phyloP scores from a whole-genome alignment of 2,113 vertebrate species.

The Odontesthes bonariensis region DNA sequence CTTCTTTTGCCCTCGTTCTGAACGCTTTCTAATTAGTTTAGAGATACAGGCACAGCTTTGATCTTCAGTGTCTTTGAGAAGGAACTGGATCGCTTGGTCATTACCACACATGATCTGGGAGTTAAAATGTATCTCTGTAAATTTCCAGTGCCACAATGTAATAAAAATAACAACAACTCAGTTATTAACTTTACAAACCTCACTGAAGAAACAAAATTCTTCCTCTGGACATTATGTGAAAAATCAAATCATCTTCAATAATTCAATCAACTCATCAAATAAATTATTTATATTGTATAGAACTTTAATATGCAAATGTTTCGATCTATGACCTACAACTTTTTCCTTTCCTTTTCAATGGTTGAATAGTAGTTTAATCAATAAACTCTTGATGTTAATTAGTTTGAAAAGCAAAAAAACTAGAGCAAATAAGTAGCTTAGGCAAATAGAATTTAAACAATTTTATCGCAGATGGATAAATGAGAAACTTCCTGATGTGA shows the following conservation, averaged over 20 bases:
- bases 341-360: slow-evolving; percentile 17
- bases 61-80: slow-evolving; percentile 67
- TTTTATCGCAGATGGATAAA: slow-evolving; percentile 62
- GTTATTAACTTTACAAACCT: slow-evolving; percentile 53
- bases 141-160: slow-evolving; percentile 49
- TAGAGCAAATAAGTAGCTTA: slow-evolving; percentile 35
- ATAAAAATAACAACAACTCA: slow-evolving; percentile 45
- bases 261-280: slow-evolving; percentile 30
- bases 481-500: slow-evolving; percentile 67
- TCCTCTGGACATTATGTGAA: slow-evolving; percentile 31
- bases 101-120: slow-evolving; percentile 47
- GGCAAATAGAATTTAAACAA: slow-evolving; percentile 71
- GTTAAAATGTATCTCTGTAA: slow-evolving; percentile 63
- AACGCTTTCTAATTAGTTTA: slow-evolving; percentile 52
- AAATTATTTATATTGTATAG: slow-evolving; percentile 13
- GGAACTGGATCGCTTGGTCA: slow-evolving; percentile 56
- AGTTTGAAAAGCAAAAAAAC: slow-evolving; percentile 46
- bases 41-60: slow-evolving; percentile 63
- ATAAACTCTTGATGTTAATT: slow-evolving; percentile 39
- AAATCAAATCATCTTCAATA: slow-evolving; percentile 52
- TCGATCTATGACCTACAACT: slow-evolving; percentile 31
- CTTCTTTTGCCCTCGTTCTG: slow-evolving; percentile 36
- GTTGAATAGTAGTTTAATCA: slow-evolving; percentile 19
- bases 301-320: slow-evolving; percentile 17
- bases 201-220: slow-evolving; percentile 20